Conservation (phyloP, 2,888 invertebrate species). For the Venusia cambrica region DNA sequence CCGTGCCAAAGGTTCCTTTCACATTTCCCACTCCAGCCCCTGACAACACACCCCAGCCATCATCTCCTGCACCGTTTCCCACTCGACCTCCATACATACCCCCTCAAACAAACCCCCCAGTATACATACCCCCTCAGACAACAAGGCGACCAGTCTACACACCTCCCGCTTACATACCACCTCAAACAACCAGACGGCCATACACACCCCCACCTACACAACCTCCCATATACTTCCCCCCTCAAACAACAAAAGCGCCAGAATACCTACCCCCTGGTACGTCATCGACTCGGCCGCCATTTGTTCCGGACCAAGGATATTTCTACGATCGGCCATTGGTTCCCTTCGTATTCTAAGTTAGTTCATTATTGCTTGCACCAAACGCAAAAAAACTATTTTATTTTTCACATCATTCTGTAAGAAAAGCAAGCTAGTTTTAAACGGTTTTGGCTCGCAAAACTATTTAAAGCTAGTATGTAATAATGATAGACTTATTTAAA, state of each 20-base stretch:
- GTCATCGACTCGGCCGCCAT: slow-evolving; percentile 58
- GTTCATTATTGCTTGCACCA: slow-evolving; percentile 32
- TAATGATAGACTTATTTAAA: background rate
- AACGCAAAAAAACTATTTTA: slow-evolving; percentile 11
- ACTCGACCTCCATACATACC: slow-evolving; percentile 26
- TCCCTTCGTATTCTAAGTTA: slow-evolving; percentile 66
- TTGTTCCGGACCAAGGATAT: slow-evolving; percentile 62
- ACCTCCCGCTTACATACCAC: slow-evolving; percentile 34
- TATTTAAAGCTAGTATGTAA: too few relatives aligned
- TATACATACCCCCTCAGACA: slow-evolving; percentile 24
- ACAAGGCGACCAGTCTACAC: slow-evolving; percentile 22
- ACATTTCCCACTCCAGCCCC: slow-evolving; percentile 41
- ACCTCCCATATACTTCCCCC: slow-evolving; percentile 23
- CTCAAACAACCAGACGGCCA: slow-evolving; percentile 24
- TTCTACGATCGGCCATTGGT: slow-evolving; percentile 69
- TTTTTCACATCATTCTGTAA: background rate
- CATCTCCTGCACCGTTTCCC: slow-evolving; percentile 28
- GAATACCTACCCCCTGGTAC: slow-evolving; percentile 40
- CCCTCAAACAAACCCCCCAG: slow-evolving; percentile 17
- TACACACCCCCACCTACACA: slow-evolving; percentile 36
- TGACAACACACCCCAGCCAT: slow-evolving; percentile 16
- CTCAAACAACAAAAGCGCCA: slow-evolving; percentile 18
- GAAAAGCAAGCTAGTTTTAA: background rate
- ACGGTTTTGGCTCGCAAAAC: slow-evolving; percentile 2
- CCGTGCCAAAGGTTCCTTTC: slow-evolving; percentile 47